Base-by-base conservation (phyloP, 2,113 vertebrate genomes). In the Syngnathus typhle region DNA sequence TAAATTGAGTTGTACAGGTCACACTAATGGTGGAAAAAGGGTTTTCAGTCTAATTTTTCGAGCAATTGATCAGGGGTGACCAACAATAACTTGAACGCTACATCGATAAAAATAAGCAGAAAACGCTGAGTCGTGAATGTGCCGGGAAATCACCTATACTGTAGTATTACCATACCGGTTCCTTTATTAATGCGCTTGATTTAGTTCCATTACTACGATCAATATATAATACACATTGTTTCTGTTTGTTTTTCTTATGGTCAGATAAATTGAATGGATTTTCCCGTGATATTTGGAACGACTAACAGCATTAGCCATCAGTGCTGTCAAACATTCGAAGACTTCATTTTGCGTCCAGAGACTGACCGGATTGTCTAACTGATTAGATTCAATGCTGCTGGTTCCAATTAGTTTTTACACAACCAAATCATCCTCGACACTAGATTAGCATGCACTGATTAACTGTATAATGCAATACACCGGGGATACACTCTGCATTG, bases 361-460 rank as follows among this genome's bases (percentile, higher is more conserved):
- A 67, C 61, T 1, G 64, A 64, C 44, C 61, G 55, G 67, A 71
- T 70, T 7, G 23, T 72, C 51, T 71, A 72, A 74, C 70, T 73
- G 67, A 86, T 83, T 80, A 64, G 69, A 74, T 83, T 80, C 61
- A 71, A 62, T 79, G 81, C 71, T 78, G 64, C 67, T 77, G 71
- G 73, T 66, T 75, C 43, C 67, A 80, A 78, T 82, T 80, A 84
- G 64, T 72, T 70, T 74, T 80, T 56, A 61, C 71, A 47, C 78
- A 78, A 83, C 77, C 72, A 72, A 81, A 84, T 83, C 76, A 76
- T 71, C 67, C 72, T 64, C 60, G 68, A 75, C 69, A 80, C 71
- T 64, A 68, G 65, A 79, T 81, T 68, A 77, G 66, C 54, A 73
- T 52, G 41, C 68, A 56, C 54, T 77, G 60, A 63, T 65, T 49